These are phyloP conservation scores for Pogona vitticeps DNA, from an alignment of 2,113 vertebrate species.

Conservation along the genomic window DNA sequence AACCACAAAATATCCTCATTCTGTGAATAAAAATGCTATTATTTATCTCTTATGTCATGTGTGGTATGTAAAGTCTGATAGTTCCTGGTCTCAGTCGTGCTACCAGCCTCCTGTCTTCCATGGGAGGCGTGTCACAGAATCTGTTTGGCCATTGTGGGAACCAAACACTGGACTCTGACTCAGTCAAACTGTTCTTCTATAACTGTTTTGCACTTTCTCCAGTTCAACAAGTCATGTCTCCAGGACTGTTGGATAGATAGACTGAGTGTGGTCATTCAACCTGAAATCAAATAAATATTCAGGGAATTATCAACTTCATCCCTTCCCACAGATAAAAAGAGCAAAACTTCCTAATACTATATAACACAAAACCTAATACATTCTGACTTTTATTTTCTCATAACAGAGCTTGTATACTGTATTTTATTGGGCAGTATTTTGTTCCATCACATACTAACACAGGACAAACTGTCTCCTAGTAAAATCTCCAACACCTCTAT, in stretches of 20 bases:
- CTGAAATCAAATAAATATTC: neutral
- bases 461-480: slow-evolving; percentile 25
- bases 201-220: neutral
- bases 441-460: slow-evolving; percentile 6
- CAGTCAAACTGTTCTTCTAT: neutral
- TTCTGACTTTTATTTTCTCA: slow-evolving; percentile 23
- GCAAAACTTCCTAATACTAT: neutral
- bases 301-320: neutral
- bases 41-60: too few relatives aligned
- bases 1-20: too few relatives aligned
- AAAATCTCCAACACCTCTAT: slow-evolving; percentile 14
- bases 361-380: slow-evolving; percentile 2
- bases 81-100: too few relatives aligned
- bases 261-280: neutral
- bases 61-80: too few relatives aligned
- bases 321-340: neutral
- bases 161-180: neutral
- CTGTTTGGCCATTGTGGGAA: neutral
- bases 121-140: neutral
- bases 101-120: too few relatives aligned
- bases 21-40: too few relatives aligned
- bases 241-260: neutral
- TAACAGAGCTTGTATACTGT: slow-evolving; percentile 20
- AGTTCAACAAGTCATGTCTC: neutral
- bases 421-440: slow-evolving; percentile 26